These are phyloP conservation scores for Rhopalosiphum padi DNA, from an alignment of 1,140 invertebrate species.

Conservation along the genomic window DNA sequence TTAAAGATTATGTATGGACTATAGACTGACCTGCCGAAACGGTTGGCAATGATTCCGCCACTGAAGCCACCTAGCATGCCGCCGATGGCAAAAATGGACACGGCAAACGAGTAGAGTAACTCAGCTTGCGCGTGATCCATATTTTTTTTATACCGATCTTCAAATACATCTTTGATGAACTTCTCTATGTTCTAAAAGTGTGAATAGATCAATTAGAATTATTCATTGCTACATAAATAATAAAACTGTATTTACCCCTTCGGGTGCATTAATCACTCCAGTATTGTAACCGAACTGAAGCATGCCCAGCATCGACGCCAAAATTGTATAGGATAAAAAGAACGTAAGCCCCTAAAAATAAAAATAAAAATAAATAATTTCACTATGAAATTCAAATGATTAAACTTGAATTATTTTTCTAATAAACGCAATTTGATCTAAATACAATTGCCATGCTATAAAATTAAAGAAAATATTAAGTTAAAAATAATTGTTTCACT, in stretches of 20 bases:
- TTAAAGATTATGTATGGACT: slow-evolving; percentile 60
- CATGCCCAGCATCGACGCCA: slow-evolving; percentile 94
- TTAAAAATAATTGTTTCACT: no score
- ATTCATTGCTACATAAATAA: neutral
- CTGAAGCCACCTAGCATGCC: slow-evolving; percentile 94
- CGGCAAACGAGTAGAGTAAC: slow-evolving; percentile 86
- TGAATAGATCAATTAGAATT: neutral
- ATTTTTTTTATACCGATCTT: slow-evolving; percentile 75
- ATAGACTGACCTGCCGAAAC: slow-evolving; percentile 80
- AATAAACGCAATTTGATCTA: neutral
- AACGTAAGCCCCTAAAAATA: slow-evolving; percentile 85
- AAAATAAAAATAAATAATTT: neutral
- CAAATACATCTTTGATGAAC: slow-evolving; percentile 90
- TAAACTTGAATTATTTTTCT: neutral
- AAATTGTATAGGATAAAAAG: slow-evolving; percentile 90
- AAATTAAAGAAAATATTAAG: neutral
- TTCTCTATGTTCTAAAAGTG: slow-evolving; percentile 82
- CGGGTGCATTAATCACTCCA: slow-evolving; percentile 96
- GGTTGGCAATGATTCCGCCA: slow-evolving; percentile 87
- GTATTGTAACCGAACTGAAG: slow-evolving; percentile 99
- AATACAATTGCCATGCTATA: neutral
- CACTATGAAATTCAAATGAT: neutral
- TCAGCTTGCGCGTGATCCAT: slow-evolving; percentile 75
- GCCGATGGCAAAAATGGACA: slow-evolving; percentile 93
- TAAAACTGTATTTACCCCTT: slow-evolving; percentile 69